These are phyloP conservation scores for Erebia aethiops DNA, from an alignment of 2,888 invertebrate genomes.

Conservation along the genomic window DNA sequence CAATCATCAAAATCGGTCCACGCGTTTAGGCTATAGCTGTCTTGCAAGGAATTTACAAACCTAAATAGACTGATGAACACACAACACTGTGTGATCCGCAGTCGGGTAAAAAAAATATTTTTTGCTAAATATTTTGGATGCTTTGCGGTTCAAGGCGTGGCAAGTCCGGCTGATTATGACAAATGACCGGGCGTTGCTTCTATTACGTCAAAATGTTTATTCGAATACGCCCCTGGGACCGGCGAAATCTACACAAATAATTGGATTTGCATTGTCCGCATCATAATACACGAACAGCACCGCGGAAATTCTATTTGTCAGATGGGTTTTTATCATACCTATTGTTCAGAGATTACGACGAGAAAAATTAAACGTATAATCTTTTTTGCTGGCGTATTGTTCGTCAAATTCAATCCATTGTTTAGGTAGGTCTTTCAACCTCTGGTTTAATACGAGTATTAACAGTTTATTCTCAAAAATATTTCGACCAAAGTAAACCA, in stretches of 20 bases:
- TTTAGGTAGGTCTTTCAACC: constrained; percentile 1
- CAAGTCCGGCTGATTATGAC: constrained; percentile 74
- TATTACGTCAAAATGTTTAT: constrained; percentile 67
- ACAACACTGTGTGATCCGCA: too few species aligned
- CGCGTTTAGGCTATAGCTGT: too few species aligned
- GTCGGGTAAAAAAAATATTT: too few species aligned
- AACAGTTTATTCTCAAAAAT: neutral
- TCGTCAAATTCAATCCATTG: constrained; percentile 10
- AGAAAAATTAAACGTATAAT: constrained; percentile 19
- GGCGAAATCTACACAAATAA: constrained; percentile 57
- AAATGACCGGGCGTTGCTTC: constrained; percentile 63
- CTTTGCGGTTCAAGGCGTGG: constrained; percentile 62
- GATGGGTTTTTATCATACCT: constrained; percentile 26
- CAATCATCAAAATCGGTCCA: too few species aligned
- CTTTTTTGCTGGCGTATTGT: constrained; percentile 18
- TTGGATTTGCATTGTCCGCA: constrained; percentile 64
- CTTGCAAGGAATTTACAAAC: too few species aligned
- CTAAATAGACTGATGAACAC: too few species aligned
- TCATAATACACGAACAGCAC: constrained; percentile 48
- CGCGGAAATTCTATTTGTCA: constrained; percentile 32
- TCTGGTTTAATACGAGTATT: neutral
- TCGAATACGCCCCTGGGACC: constrained; percentile 55
- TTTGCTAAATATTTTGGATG: constrained; percentile 40
- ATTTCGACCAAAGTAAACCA: neutral
- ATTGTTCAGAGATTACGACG: constrained; percentile 22